Evolutionary conservation across 1,140 invertebrate genomes (phyloP).

Genomic region (Glossosoma conforme): DNA sequence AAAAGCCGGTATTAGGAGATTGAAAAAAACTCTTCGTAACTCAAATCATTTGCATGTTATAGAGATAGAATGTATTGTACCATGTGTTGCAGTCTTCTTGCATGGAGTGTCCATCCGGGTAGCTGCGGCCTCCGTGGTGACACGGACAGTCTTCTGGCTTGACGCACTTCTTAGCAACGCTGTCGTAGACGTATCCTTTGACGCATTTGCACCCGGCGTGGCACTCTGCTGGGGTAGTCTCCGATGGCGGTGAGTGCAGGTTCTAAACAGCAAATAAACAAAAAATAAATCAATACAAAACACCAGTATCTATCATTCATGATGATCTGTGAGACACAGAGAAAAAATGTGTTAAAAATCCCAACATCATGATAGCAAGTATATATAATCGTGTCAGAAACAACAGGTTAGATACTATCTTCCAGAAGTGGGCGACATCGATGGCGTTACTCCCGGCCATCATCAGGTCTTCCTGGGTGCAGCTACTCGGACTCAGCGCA

Average conservation of each 20-base stretch:
- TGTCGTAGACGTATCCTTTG: slow-evolving; percentile 68
- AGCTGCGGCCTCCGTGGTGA: slow-evolving; percentile 80
- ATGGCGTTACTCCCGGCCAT: too few relatives aligned
- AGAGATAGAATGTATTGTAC: slow-evolving; percentile 42
- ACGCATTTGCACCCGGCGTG: slow-evolving; percentile 74
- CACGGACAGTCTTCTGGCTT: slow-evolving; percentile 71
- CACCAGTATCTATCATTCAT: too few relatives aligned
- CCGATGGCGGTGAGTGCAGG: slow-evolving; percentile 56
- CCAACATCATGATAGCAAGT: too few relatives aligned
- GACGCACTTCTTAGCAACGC: slow-evolving; percentile 62
- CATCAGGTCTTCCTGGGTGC: too few relatives aligned
- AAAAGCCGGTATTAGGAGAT: neutral
- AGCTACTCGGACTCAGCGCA: too few relatives aligned
- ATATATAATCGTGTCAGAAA: too few relatives aligned
- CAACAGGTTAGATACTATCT: too few relatives aligned
- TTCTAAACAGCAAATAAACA: slow-evolving; percentile 48
- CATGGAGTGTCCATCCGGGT: slow-evolving; percentile 68
- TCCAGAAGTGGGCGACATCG: too few relatives aligned
- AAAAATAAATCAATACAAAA: too few relatives aligned
- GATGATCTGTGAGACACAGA: too few relatives aligned
- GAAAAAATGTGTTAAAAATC: too few relatives aligned
- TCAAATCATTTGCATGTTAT: neutral
- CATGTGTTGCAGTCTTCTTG: slow-evolving; percentile 80
- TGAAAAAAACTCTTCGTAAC: neutral
- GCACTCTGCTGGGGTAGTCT: slow-evolving; percentile 54